Percentiles rank a stretch among this genome's conserved stretches.
Evolutionary conservation across 2,113 vertebrate genomes (phyloP).

Genomic region (Hylia prasina): DNA sequence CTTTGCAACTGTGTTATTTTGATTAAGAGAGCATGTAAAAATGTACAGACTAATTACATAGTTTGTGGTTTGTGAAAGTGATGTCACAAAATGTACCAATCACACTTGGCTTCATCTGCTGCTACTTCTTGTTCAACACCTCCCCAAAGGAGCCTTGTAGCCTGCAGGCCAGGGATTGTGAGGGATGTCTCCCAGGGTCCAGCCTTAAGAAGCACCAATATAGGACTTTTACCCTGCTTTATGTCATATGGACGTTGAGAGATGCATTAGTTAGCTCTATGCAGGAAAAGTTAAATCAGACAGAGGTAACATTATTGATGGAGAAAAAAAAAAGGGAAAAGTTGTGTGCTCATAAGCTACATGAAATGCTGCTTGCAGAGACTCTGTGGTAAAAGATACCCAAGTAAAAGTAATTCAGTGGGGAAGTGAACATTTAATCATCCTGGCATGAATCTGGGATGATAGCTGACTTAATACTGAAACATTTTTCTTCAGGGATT

Average conservation of each 20-base stretch:
- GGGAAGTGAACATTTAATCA: not conserved
- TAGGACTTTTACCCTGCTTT: not conserved
- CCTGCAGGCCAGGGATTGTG: not conserved
- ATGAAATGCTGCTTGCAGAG: not conserved
- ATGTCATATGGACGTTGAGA: not conserved
- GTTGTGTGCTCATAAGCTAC: not conserved
- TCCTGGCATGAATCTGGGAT: not conserved
- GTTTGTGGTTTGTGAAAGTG: not conserved
- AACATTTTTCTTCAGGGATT: not conserved
- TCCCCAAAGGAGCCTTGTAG: not conserved
- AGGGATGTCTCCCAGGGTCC: not conserved
- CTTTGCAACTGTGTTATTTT: not conserved
- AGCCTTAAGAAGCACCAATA: not conserved
- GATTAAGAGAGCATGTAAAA: not conserved
- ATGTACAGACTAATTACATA: rapidly evolving
- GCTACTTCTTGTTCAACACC: not conserved
- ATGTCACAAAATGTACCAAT: not conserved
- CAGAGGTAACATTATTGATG: not conserved
- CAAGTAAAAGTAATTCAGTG: not conserved
- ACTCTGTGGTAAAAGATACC: not conserved
- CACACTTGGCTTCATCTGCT: not conserved
- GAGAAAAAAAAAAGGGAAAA: not conserved
- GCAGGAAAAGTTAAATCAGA: not conserved
- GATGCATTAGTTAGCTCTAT: not conserved
- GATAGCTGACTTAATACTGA: not conserved